These are phyloP conservation scores for Nannospalax galili DNA, from an alignment of 2,113 vertebrate species.

Conservation along the genomic window DNA sequence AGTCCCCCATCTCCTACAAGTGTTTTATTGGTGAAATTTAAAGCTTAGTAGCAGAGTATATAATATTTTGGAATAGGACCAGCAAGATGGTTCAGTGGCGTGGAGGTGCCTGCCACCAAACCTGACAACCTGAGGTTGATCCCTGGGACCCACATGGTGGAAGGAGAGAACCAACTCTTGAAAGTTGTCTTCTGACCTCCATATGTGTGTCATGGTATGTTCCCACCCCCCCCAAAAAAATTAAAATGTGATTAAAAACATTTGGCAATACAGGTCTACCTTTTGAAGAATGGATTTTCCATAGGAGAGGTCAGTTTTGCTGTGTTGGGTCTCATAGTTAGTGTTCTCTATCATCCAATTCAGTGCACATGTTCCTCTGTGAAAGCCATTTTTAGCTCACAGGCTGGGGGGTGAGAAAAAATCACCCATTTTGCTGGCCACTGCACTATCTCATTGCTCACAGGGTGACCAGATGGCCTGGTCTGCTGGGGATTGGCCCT, in stretches of 20 bases:
- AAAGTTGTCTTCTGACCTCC: not conserved
- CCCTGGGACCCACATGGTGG: not conserved
- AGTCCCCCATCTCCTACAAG: not conserved
- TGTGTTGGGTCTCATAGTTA: not conserved
- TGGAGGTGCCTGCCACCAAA: too few species aligned
- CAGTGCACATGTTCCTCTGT: not conserved
- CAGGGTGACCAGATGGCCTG: not conserved
- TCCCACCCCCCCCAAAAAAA: not conserved
- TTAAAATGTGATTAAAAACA: not conserved
- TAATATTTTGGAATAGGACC: not conserved
- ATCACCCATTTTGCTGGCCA: not conserved
- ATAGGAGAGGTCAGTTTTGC: not conserved
- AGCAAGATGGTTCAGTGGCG: not conserved
- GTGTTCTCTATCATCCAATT: not conserved
- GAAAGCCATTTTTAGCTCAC: not conserved
- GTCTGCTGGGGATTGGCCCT: not conserved
- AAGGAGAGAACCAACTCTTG: not conserved
- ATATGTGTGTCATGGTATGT: too few species aligned
- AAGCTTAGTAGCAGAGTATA: not conserved
- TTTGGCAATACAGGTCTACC: not conserved
- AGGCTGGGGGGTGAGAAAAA: not conserved
- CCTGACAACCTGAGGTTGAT: not conserved
- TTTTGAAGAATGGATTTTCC: not conserved
- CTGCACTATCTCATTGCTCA: not conserved
- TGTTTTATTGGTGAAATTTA: slow-evolving; percentile 34